Percentiles rank a stretch among this genome's conserved stretches.
phyloP scores from a whole-genome alignment of 2,797 vertebrate species.

The Paedocypris micromegethes region DNA sequence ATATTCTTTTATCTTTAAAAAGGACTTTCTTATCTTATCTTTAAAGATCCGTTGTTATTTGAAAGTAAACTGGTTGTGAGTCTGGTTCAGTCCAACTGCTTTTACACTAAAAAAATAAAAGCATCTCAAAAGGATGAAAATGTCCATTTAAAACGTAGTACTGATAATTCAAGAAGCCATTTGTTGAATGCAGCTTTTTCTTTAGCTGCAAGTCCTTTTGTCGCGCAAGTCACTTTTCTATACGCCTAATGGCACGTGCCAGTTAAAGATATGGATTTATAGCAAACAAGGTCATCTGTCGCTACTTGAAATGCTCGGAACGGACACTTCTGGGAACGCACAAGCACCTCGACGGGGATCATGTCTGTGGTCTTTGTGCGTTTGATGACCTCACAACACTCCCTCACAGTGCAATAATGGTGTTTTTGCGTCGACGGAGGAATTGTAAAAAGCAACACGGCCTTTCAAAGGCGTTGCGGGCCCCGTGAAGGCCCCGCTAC shows the following conservation, averaged over 20 bases:
- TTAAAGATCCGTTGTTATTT: too few relatives aligned
- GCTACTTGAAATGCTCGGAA: conserved; percentile 11
- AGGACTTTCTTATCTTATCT: too few relatives aligned
- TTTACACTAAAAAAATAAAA: too few relatives aligned
- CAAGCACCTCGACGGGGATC: conserved; percentile 7
- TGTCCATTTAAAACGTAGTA: too few relatives aligned
- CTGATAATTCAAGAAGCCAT: too few relatives aligned
- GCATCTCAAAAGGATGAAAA: too few relatives aligned
- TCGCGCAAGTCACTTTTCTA: neutral
- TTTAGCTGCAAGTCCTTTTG: too few relatives aligned
- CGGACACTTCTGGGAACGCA: conserved; percentile 19
- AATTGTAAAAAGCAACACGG: conserved; percentile 34
- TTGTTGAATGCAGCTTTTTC: too few relatives aligned
- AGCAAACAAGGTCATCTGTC: conserved; percentile 1
- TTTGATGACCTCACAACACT: conserved; percentile 35
- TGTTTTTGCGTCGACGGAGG: conserved; percentile 29
- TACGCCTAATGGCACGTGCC: neutral
- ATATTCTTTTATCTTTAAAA: too few relatives aligned
- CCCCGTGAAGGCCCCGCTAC: conserved; percentile 29
- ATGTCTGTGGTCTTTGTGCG: conserved; percentile 14
- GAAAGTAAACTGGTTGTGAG: too few relatives aligned
- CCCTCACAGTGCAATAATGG: conserved; percentile 39
- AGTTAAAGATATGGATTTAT: conserved; percentile 4
- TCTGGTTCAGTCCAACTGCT: too few relatives aligned
- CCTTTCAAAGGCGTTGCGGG: conserved; percentile 37